These are phyloP conservation scores for Hymenochirus boettgeri DNA, from an alignment of 2,113 vertebrate species.

Conservation along the genomic window DNA sequence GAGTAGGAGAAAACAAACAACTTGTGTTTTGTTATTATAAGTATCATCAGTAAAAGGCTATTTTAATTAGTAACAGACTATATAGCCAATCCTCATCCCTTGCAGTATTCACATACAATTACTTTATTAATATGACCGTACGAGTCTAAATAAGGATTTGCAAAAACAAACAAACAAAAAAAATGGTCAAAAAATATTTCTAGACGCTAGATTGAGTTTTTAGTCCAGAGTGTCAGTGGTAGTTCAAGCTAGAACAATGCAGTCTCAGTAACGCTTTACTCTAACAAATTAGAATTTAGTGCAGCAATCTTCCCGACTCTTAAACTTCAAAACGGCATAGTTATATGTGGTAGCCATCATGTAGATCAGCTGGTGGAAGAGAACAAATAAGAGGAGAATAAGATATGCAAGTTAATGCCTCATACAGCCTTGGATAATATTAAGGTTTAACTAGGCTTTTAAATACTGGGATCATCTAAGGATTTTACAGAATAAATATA, in stretches of 20 bases:
- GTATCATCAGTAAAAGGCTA: too few species aligned
- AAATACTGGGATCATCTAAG: too few species aligned
- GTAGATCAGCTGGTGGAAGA: conserved; percentile 99
- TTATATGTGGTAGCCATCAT: conserved; percentile 99
- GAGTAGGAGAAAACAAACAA: too few species aligned
- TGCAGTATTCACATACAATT: conserved; percentile 59
- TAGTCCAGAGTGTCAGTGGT: conserved; percentile 84
- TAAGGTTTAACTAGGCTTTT: conserved; percentile 26
- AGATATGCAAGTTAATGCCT: conserved; percentile 62
- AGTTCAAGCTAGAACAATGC: conserved; percentile 68
- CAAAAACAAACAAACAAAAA: conserved; percentile 53
- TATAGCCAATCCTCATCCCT: conserved; percentile 64
- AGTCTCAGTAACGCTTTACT: conserved; percentile 62
- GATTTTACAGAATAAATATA: too few species aligned
- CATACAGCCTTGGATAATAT: conserved; percentile 47
- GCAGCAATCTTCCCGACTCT: conserved; percentile 99
- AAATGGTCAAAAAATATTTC: conserved; percentile 65
- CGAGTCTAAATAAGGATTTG: conserved; percentile 78
- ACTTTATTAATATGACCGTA: conserved; percentile 57
- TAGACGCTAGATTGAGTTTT: conserved; percentile 68
- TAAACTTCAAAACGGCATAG: conserved; percentile 99
- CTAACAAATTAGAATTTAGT: conserved; percentile 93
- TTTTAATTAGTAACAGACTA: conserved; percentile 23
- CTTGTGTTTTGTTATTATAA: too few species aligned
- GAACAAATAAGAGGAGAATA: conserved; percentile 84